phyloP scores from a whole-genome alignment of 37 sponge, comb jelly and placozoan species.

The Theonella swinhoei region DNA sequence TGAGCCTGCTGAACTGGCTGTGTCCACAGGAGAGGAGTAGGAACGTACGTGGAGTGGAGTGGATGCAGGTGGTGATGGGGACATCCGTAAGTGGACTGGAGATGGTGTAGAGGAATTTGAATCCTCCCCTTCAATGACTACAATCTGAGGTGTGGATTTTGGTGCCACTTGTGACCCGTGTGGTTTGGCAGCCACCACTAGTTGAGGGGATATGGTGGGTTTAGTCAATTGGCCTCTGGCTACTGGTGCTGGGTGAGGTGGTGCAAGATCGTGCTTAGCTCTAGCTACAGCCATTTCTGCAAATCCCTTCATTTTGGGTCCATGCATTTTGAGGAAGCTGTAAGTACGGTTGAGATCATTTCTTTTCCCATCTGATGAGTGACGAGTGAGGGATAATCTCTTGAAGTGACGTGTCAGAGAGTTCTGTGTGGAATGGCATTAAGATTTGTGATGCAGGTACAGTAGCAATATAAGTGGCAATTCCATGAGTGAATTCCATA shows the following conservation, averaged over 20 bases:
- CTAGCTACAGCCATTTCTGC: constrained; percentile 64
- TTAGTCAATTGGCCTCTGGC: neutral
- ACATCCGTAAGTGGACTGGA: neutral
- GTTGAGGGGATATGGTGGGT: neutral
- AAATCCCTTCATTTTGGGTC: constrained; percentile 59
- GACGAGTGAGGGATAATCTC: neutral
- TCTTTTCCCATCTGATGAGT: neutral
- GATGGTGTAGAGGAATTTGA: neutral
- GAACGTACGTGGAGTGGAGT: neutral
- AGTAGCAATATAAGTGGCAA: no score
- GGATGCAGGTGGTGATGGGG: neutral
- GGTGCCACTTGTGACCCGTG: neutral
- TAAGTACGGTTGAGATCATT: neutral
- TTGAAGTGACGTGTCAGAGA: neutral
- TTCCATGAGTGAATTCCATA: no score
- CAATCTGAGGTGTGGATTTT: neutral
- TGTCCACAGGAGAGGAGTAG: neutral
- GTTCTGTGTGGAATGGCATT: no score
- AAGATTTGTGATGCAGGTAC: no score
- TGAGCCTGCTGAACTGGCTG: neutral
- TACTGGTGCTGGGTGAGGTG: neutral
- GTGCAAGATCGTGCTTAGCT: neutral
- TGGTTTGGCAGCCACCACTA: neutral
- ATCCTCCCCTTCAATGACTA: neutral
- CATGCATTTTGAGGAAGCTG: constrained; percentile 55